A percentile compares a stretch with the other conserved stretches of the same genome.
Conservation (phyloP, 2,113 vertebrate species). For the Amblyopsis rosae region DNA sequence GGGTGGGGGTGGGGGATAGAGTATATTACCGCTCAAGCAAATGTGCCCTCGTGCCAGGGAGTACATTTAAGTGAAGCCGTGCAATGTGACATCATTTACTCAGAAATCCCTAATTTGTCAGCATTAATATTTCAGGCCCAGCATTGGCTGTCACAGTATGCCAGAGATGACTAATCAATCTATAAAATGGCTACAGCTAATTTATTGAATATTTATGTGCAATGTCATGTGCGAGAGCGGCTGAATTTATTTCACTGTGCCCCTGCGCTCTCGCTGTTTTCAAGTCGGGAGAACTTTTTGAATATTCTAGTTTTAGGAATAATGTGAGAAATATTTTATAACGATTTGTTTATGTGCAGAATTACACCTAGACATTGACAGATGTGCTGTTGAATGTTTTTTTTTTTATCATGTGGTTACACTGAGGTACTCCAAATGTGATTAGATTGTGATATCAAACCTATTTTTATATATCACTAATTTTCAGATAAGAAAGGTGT, state of each 20-base stretch:
- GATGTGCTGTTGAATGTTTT: too few species aligned
- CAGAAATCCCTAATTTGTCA: constrained; percentile 99
- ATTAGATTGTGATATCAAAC: too few species aligned
- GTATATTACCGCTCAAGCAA: constrained; percentile 67
- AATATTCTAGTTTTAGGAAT: constrained; percentile 54
- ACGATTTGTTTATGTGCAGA: background rate
- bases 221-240: constrained; percentile 91
- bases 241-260: constrained; percentile 86
- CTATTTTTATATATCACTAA: background rate
- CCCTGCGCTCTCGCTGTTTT: constrained; percentile 71
- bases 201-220: constrained; percentile 99
- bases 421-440: too few species aligned
- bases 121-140: constrained; percentile 99
- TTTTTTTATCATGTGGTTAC: too few species aligned
- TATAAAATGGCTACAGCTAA: constrained; percentile 94
- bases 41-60: constrained; percentile 84
- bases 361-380: too few species aligned
- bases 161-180: constrained; percentile 99
- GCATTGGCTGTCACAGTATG: constrained; percentile 95
- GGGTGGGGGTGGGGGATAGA: constrained; percentile 71
- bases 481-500: too few species aligned
- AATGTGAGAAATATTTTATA: constrained; percentile 1
- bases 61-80: constrained; percentile 98
- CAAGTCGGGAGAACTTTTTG: constrained; percentile 79
- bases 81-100: constrained; percentile 99